phyloP scores from a whole-genome alignment of 2,888 invertebrate genomes.

The Harpalus rufipes region DNA sequence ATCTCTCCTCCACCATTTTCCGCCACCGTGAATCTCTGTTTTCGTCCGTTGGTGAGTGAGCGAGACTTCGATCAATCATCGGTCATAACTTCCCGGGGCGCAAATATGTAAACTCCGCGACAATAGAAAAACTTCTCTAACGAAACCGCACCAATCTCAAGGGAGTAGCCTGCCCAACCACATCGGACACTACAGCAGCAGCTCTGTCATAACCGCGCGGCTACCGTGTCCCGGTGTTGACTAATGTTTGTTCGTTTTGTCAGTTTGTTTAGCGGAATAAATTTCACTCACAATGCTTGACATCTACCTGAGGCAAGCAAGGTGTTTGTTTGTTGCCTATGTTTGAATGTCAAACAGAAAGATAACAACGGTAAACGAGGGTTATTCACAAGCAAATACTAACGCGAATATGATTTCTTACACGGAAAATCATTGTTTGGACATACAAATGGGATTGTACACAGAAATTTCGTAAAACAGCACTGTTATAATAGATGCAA shows the following conservation, averaged over 20 bases:
- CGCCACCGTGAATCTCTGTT: background rate
- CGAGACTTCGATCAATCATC: constrained; percentile 34
- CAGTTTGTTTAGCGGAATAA: constrained; percentile 46
- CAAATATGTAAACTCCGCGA: constrained; percentile 49
- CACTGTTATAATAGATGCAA: too few relatives aligned
- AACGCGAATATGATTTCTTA: background rate
- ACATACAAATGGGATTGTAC: constrained; percentile 39
- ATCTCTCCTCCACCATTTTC: background rate
- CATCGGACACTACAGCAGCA: background rate
- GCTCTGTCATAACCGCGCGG: background rate
- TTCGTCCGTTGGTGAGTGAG: background rate
- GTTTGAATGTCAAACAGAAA: background rate
- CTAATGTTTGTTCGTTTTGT: constrained; percentile 49
- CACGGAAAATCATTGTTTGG: constrained; percentile 68
- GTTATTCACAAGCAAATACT: background rate
- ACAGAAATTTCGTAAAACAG: too few relatives aligned
- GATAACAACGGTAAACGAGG: background rate
- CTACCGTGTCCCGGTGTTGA: constrained; percentile 38
- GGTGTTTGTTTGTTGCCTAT: background rate
- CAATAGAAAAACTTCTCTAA: constrained; percentile 51
- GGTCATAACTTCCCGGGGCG: constrained; percentile 42
- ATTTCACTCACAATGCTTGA: constrained; percentile 5
- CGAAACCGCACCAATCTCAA: constrained; percentile 6
- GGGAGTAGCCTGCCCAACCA: background rate
- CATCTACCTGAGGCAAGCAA: background rate